A percentile compares a stretch with the other conserved stretches of the same genome.
These are phyloP conservation scores for Cabera pusaria DNA, from an alignment of 2,888 invertebrate genomes.

Conservation along the genomic window DNA sequence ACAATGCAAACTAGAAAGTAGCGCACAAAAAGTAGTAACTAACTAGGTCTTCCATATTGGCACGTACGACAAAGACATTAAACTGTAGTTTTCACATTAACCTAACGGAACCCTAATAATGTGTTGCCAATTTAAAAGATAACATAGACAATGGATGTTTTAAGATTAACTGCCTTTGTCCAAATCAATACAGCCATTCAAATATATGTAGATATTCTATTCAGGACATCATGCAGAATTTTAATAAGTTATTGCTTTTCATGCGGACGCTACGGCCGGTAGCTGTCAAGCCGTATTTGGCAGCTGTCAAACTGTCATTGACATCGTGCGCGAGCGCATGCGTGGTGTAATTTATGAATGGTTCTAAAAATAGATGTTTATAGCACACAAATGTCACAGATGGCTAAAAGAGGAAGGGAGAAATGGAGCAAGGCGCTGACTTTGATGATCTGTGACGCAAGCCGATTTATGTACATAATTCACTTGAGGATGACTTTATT, in stretches of 20 bases:
- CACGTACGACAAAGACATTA: slow-evolving; percentile 1
- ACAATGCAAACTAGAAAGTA: no score
- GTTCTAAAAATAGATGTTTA: slow-evolving; percentile 20
- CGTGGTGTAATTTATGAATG: slow-evolving; percentile 27
- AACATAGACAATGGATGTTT: slow-evolving; percentile 5
- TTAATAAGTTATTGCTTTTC: slow-evolving; percentile 14
- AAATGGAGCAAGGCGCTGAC: slow-evolving; percentile 3
- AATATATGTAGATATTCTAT: no score
- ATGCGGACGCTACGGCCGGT: slow-evolving; percentile 22
- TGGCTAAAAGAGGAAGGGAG: slow-evolving; percentile 8
- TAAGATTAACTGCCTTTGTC: slow-evolving; percentile 13
- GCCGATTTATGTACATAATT: no score
- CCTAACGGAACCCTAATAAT: slow-evolving; percentile 14
- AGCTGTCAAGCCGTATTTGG: slow-evolving; percentile 61
- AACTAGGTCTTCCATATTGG: slow-evolving; percentile 7
- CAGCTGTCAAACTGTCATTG: slow-evolving; percentile 67
- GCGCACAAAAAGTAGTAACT: background rate
- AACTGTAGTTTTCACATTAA: slow-evolving; percentile 7
- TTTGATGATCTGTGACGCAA: slow-evolving; percentile 7
- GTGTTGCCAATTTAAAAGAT: slow-evolving; percentile 12
- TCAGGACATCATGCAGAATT: slow-evolving; percentile 23
- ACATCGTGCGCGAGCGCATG: slow-evolving; percentile 25
- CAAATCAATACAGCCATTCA: no score
- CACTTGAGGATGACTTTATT: no score
- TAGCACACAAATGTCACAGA: slow-evolving; percentile 17